Percentiles rank a stretch among this genome's conserved stretches.
Conservation (phyloP, 2,113 vertebrate genomes). For the rat (Rattus norvegicus) region GRCr8 NC_086022.1:88082001-88082500, state of each 20-base stretch:
- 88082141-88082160: neutral
- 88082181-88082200: neutral
- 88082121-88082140: neutral
- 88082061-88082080: neutral
- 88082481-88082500: no score
- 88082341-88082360: neutral
- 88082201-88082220: neutral
- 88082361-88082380: neutral
- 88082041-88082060: neutral
- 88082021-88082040: neutral
- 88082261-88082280: neutral
- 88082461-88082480: neutral
- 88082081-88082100: neutral
- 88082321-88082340: neutral
- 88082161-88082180: neutral
- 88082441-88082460: neutral
- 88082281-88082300: neutral
- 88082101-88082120: neutral
- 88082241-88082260: neutral
- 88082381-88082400: neutral
- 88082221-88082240: neutral
- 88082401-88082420: neutral
- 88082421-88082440: neutral
- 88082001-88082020: neutral
- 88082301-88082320: neutral